Evolutionary conservation across 2,113 vertebrate genomes (phyloP).

Genomic region (Petromus typicus): DNA sequence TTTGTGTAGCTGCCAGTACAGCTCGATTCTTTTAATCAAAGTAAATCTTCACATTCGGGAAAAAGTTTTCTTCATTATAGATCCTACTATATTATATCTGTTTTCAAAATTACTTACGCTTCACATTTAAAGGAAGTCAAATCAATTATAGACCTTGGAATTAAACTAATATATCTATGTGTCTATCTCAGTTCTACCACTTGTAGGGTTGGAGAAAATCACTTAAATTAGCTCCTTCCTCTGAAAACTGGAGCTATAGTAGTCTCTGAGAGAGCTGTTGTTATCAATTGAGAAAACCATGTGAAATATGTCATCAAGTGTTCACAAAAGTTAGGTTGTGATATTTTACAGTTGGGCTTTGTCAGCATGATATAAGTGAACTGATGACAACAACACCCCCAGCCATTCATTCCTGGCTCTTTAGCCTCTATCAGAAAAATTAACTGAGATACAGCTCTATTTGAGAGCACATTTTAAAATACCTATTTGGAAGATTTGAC

Average conservation of each 20-base stretch:
- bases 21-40: not conserved
- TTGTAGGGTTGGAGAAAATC: not conserved
- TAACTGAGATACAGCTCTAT: not conserved
- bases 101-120: not conserved
- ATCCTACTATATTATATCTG: not conserved
- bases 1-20: not conserved
- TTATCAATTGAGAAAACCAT: not conserved
- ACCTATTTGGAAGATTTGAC: not conserved
- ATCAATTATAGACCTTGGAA: not conserved
- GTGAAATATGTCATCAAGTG: not conserved
- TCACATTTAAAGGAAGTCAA: not conserved
- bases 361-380: not conserved
- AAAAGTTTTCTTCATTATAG: not conserved
- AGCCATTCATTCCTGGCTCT: not conserved
- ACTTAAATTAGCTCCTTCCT: not conserved
- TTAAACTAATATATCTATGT: not conserved
- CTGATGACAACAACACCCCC: not conserved
- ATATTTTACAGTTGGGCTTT: not conserved
- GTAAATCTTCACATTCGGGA: not conserved
- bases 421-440: conserved; percentile 6
- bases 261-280: not conserved
- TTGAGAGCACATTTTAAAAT: conserved; percentile 28
- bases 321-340: not conserved
- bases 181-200: not conserved
- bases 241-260: not conserved